phyloP scores from a whole-genome alignment of 2,797 vertebrate genomes.

The Spondyliosoma cantharus region DNA sequence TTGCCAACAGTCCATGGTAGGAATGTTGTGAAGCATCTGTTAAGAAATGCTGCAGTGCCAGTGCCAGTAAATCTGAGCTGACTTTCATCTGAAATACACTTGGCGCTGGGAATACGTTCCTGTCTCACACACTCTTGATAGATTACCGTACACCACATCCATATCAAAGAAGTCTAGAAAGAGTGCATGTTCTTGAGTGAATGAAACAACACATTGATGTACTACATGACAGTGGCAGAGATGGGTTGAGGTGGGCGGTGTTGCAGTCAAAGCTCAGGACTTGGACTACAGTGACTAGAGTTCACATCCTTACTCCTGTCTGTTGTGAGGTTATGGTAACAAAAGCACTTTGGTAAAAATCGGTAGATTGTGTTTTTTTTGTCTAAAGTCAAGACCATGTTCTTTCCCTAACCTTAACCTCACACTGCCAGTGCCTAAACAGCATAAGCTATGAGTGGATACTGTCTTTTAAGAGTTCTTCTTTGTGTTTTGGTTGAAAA shows the following conservation, averaged over 20 bases:
- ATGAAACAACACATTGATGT: too few species aligned
- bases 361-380: background rate
- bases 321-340: background rate
- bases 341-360: background rate
- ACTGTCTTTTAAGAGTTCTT: too few species aligned
- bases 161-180: too few species aligned
- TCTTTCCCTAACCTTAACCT: too few species aligned
- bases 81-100: constrained; percentile 30
- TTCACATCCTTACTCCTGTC: background rate
- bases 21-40: constrained; percentile 33
- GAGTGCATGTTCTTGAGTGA: too few species aligned
- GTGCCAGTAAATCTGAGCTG: constrained; percentile 22
- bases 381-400: background rate
- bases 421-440: too few species aligned
- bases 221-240: background rate
- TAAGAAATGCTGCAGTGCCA: constrained; percentile 4
- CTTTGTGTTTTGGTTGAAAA: too few species aligned
- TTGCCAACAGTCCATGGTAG: background rate
- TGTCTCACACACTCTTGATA: background rate
- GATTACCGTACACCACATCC: background rate
- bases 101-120: constrained; percentile 16
- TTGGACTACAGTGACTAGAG: background rate
- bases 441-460: too few species aligned
- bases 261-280: background rate
- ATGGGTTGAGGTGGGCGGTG: too few species aligned